Evolutionary conservation across 2,113 vertebrate species (phyloP).

Genomic region (Tiliqua scincoides): DNA sequence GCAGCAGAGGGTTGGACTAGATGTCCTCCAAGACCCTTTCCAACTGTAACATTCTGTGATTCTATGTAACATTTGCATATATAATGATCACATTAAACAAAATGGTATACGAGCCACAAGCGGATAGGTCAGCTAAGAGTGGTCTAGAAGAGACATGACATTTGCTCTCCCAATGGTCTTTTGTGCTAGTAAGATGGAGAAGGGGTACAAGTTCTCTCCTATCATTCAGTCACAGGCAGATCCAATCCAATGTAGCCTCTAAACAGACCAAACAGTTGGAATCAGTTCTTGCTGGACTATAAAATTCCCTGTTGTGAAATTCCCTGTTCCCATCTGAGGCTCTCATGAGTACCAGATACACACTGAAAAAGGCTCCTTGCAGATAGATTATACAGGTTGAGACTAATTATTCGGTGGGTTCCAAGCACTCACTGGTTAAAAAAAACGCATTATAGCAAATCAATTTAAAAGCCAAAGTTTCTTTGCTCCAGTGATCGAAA

Average conservation of each 20-base stretch:
- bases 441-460: too few relatives aligned
- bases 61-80: not conserved
- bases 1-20: too few relatives aligned
- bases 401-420: too few relatives aligned
- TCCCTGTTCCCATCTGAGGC: not conserved
- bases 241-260: not conserved
- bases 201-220: not conserved
- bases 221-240: not conserved
- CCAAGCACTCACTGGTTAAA: too few relatives aligned
- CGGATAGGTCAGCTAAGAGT: not conserved
- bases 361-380: not conserved
- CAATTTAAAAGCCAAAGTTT: too few relatives aligned
- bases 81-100: not conserved
- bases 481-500: too few relatives aligned
- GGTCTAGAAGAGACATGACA: not conserved
- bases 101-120: not conserved
- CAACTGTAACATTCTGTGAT: too few relatives aligned
- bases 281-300: not conserved
- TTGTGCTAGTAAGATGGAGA: not conserved
- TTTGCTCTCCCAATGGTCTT: not conserved
- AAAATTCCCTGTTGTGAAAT: not conserved
- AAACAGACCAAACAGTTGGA: too few relatives aligned
- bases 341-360: not conserved
- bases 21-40: too few relatives aligned
- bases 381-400: not conserved